Evolutionary conservation across 1,140 invertebrate species (phyloP).

Genomic region (Drosophila sulfurigaster): DNA sequence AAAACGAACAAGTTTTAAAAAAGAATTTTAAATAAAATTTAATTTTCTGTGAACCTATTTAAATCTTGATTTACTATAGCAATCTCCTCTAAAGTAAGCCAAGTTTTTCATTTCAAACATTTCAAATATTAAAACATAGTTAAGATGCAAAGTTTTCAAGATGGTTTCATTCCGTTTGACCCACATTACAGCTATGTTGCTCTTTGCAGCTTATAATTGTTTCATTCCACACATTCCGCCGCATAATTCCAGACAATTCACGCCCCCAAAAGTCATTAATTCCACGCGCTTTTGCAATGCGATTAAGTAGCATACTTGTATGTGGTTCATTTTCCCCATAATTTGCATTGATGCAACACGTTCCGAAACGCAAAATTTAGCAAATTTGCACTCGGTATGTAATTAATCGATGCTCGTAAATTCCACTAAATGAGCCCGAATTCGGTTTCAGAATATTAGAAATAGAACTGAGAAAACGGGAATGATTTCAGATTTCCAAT

Average conservation of each 20-base stretch:
- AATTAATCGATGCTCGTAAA: conserved; percentile 14
- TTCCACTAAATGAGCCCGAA: conserved; percentile 3
- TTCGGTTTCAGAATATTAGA: neutral
- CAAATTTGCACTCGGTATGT: conserved; percentile 10
- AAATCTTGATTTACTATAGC: no score
- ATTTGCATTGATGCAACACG: conserved; percentile 28
- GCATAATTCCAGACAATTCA: neutral
- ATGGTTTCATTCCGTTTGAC: no score
- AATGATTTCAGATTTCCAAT: no score
- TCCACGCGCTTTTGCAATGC: neutral
- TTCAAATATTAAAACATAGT: no score
- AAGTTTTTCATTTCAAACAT: no score
- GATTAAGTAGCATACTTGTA: conserved; percentile 6
- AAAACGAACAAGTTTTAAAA: no score
- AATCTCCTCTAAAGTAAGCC: no score
- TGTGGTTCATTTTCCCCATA: conserved; percentile 14
- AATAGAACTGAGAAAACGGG: no score
- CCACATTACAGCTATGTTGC: no score
- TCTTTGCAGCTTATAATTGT: neutral
- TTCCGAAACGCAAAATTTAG: conserved; percentile 9
- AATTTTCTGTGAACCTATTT: no score
- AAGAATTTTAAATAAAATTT: no score
- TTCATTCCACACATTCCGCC: conserved; percentile 8
- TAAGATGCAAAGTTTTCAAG: no score
- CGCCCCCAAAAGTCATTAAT: neutral